Conservation (phyloP, 2,797 vertebrate genomes). For the Anguilla obscura region DNA sequence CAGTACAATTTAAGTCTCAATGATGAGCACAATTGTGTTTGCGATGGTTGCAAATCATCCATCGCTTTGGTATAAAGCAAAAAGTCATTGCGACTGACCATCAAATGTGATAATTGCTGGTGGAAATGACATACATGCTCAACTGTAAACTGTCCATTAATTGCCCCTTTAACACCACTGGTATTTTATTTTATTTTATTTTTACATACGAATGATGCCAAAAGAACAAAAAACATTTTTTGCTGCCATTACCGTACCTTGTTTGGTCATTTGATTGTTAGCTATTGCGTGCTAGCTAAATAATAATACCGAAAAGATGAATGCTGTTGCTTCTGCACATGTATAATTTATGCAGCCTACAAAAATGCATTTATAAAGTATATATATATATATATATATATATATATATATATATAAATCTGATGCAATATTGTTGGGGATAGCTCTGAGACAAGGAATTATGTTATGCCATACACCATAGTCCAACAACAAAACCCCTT, state of each 20-base stretch:
- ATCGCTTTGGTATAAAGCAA: not conserved
- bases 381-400: not conserved
- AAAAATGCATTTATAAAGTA: not conserved
- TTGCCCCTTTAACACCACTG: not conserved
- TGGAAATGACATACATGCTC: not conserved
- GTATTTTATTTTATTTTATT: not conserved
- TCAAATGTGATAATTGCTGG: not conserved
- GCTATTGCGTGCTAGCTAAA: not conserved
- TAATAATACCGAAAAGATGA: not conserved
- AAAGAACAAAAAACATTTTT: too few relatives aligned
- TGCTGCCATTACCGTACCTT: not conserved
- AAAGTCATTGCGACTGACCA: not conserved
- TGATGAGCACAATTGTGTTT: too few relatives aligned
- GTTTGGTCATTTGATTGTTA: not conserved
- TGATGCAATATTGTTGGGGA: not conserved
- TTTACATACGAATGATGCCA: not conserved
- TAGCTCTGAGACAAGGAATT: not conserved
- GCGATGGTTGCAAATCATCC: not conserved
- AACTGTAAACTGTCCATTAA: not conserved
- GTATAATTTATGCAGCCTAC: not conserved
- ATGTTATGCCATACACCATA: not conserved
- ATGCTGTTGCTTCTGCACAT: not conserved
- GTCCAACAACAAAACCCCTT: not conserved
- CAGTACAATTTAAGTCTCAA: too few relatives aligned
- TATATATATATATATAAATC: not conserved